These are phyloP conservation scores for Calameuta idolon DNA, from an alignment of 2,888 invertebrate species.

Conservation along the genomic window DNA sequence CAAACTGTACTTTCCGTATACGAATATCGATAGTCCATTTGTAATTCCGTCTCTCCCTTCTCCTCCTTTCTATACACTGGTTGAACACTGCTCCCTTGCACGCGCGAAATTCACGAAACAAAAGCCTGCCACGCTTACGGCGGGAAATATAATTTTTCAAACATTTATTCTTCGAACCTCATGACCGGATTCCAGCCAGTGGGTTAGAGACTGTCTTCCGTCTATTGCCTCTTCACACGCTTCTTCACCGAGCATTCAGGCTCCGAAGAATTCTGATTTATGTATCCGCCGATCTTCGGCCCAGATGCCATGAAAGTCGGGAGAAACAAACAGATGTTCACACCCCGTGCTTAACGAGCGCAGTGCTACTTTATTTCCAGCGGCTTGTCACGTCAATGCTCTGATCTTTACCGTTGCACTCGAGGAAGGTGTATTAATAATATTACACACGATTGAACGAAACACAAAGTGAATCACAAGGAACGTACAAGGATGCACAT, in stretches of 20 bases:
- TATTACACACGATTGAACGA: not conserved
- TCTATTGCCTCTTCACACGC: not conserved
- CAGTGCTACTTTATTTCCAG: slow-evolving; percentile 2
- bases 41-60: not conserved
- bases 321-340: slow-evolving; percentile 9
- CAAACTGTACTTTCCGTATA: not conserved
- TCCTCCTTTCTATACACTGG: not conserved
- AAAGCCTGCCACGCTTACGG: not conserved
- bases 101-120: not conserved
- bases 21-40: not conserved
- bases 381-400: not conserved
- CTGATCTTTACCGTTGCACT: not conserved
- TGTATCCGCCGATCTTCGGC: slow-evolving; percentile 4
- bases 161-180: not conserved
- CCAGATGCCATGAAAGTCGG: not conserved
- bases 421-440: not conserved
- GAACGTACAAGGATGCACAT: not conserved
- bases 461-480: not conserved
- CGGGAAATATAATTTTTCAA: not conserved
- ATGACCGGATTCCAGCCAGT: not conserved
- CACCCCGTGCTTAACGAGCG: slow-evolving; percentile 6
- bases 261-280: not conserved
- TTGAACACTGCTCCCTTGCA: not conserved
- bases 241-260: not conserved
- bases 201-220: not conserved